A percentile compares a stretch with the other conserved stretches of the same genome.
Evolutionary conservation across 1,140 invertebrate species (phyloP).

Genomic region (Heterodera schachtii): DNA sequence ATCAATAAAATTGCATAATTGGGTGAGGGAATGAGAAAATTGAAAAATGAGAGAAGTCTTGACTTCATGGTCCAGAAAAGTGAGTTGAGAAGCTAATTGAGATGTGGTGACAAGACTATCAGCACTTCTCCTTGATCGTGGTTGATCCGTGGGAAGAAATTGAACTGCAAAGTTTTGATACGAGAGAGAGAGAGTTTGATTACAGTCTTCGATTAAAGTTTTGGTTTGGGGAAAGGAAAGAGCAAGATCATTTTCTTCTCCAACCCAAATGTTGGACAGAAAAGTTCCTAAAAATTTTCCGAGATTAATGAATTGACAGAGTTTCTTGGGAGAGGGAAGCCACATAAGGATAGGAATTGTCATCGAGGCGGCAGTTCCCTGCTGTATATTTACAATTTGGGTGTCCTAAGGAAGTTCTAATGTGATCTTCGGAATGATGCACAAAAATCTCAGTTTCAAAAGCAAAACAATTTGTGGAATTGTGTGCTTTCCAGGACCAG

Average conservation of each 20-base stretch:
- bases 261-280: not conserved
- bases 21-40: constrained; percentile 11
- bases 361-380: not conserved
- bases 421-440: not conserved
- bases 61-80: not conserved
- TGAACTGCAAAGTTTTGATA: not conserved
- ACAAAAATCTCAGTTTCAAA: constrained; percentile 5
- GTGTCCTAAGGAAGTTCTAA: not conserved
- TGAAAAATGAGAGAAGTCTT: not conserved
- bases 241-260: not conserved
- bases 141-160: not conserved
- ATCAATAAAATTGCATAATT: not conserved
- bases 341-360: constrained; percentile 16
- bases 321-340: not conserved
- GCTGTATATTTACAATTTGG: not conserved
- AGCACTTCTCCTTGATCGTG: not conserved
- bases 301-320: not conserved
- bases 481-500: not conserved
- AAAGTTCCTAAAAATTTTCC: not conserved
- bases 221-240: not conserved
- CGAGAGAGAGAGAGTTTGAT: not conserved
- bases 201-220: not conserved
- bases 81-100: not conserved
- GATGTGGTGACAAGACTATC: not conserved
- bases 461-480: not conserved